Evolutionary conservation across 2,797 vertebrate species (phyloP).

Genomic region (Buceros bicornis): DNA sequence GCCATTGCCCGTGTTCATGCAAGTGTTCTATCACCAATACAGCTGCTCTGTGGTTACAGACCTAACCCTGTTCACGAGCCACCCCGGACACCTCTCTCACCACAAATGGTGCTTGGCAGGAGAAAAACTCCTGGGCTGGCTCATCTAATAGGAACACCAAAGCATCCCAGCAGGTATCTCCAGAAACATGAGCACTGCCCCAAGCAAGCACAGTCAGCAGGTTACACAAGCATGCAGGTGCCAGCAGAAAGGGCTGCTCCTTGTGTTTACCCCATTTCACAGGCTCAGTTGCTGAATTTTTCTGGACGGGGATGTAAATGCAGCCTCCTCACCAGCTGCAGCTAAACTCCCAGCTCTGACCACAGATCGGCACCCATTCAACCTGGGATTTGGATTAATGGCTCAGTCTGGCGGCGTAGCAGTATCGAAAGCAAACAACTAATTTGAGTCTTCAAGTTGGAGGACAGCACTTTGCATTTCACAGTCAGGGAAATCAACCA

Average conservation of each 20-base stretch:
- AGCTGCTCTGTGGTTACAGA: not conserved
- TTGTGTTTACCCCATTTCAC: not conserved
- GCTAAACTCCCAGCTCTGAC: not conserved
- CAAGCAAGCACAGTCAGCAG: not conserved
- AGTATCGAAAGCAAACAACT: not conserved
- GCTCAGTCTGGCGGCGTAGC: not conserved
- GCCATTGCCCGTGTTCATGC: not conserved
- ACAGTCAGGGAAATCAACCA: not conserved
- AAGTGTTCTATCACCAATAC: not conserved
- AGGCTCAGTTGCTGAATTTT: not conserved
- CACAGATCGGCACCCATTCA: rapidly evolving
- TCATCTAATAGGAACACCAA: not conserved
- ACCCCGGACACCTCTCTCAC: rapidly evolving
- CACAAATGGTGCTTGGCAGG: not conserved
- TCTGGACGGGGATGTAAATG: not conserved
- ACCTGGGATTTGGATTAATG: not conserved
- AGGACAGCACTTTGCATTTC: not conserved
- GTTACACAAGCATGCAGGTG: rapidly evolving
- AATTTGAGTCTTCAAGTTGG: not conserved
- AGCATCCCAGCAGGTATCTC: not conserved
- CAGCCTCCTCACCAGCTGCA: not conserved
- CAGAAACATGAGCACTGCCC: rapidly evolving
- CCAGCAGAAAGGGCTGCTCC: not conserved
- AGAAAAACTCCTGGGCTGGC: not conserved
- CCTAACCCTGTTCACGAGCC: not conserved